A percentile compares a stretch with the other conserved stretches of the same genome.
Evolutionary conservation across 64 coral and sea anemone genomes (phyloP).

Genomic region (Platygyra sinensis): DNA sequence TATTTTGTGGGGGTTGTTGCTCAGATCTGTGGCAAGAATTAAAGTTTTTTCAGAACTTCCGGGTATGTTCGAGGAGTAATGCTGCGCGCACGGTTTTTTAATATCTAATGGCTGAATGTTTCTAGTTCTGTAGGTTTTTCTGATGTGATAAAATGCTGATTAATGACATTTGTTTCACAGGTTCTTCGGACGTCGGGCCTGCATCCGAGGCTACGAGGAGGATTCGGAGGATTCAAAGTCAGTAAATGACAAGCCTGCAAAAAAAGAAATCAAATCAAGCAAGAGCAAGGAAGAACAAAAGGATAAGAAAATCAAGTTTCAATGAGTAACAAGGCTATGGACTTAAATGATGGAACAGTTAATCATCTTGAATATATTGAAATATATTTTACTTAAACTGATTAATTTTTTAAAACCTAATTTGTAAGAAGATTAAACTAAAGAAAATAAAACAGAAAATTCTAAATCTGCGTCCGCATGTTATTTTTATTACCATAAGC

Average conservation of each 20-base stretch:
- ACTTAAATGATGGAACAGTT: background rate
- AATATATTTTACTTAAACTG: no score
- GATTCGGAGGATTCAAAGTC: conserved; percentile 1
- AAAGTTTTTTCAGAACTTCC: no score
- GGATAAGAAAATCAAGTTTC: conserved; percentile 26
- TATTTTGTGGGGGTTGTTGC: no score
- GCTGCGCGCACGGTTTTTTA: background rate
- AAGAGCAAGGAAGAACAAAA: conserved; percentile 1
- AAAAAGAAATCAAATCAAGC: conserved; percentile 20
- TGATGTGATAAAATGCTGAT: background rate
- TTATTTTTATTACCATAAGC: no score
- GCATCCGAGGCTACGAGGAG: conserved; percentile 11
- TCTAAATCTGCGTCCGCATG: background rate
- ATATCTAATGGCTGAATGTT: background rate
- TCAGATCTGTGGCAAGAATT: no score
- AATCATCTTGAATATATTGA: background rate
- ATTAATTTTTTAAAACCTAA: background rate
- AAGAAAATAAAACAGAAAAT: conserved; percentile 19
- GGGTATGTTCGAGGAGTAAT: no score
- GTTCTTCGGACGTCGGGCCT: conserved; percentile 43
- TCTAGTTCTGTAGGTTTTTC: background rate
- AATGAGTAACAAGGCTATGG: background rate
- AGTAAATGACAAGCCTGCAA: background rate
- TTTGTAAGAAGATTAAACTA: background rate
- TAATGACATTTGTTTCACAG: background rate